Evolutionary conservation across 2,888 invertebrate genomes (phyloP).

Genomic region (Oegoconia quadripuncta): DNA sequence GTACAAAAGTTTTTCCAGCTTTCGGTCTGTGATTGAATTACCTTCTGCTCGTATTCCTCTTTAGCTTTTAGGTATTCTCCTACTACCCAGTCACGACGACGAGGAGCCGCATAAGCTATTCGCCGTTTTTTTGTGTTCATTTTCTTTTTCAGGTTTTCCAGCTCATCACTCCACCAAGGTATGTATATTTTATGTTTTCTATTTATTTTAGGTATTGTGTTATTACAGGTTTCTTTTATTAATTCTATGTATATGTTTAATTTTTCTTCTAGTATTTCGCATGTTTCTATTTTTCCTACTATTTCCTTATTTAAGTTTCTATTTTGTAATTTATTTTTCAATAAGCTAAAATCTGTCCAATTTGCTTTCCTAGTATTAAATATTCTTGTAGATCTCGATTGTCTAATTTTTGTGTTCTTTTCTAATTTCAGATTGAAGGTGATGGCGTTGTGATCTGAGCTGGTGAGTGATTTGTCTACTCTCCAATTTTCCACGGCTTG

Average conservation of each 20-base stretch:
- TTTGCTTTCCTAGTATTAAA: background rate
- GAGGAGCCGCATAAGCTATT: slow-evolving; percentile 1
- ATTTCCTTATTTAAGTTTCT: too few relatives aligned
- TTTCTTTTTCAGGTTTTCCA: slow-evolving; percentile 8
- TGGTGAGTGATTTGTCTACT: background rate
- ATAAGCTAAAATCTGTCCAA: background rate
- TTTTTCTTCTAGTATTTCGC: background rate
- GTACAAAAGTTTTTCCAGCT: slow-evolving; percentile 17
- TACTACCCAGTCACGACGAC: background rate
- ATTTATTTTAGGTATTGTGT: background rate
- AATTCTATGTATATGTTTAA: background rate
- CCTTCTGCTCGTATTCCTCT: slow-evolving; percentile 2
- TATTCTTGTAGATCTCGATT: too few relatives aligned
- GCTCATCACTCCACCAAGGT: slow-evolving; percentile 11
- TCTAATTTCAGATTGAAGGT: background rate
- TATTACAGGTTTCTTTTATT: background rate
- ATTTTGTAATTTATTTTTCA: background rate
- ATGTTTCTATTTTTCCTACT: background rate
- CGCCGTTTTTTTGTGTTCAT: too few relatives aligned
- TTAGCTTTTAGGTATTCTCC: slow-evolving; percentile 1
- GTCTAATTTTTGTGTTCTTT: background rate
- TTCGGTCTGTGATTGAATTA: background rate
- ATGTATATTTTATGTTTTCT: background rate
- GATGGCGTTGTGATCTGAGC: background rate
- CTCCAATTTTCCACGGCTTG: too few relatives aligned